Percentiles rank a stretch among this genome's conserved stretches.
Conservation (phyloP, 2,113 vertebrate species). For the Sander lucioperca region DNA sequence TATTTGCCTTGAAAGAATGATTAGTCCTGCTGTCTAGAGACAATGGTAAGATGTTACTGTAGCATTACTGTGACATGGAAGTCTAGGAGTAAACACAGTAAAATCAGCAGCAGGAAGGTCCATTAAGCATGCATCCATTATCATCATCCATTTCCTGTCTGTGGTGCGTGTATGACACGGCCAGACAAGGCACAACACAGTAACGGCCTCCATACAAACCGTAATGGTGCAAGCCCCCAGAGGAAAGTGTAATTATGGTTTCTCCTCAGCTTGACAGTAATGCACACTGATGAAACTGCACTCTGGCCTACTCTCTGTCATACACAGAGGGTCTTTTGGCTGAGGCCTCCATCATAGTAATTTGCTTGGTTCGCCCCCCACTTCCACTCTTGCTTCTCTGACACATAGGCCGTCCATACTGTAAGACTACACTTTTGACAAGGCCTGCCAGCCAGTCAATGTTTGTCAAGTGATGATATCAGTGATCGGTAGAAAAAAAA, state of each 20-base stretch:
- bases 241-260: constrained; percentile 73
- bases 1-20: constrained; percentile 18
- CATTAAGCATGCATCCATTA: constrained; percentile 80
- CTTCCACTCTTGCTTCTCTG: constrained; percentile 23
- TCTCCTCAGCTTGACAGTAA: constrained; percentile 70
- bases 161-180: constrained; percentile 57
- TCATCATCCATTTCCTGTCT: constrained; percentile 79
- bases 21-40: constrained; percentile 17
- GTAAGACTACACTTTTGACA: constrained; percentile 18
- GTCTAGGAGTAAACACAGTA: constrained; percentile 72
- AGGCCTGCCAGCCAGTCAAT: constrained; percentile 6
- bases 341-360: constrained; percentile 65
- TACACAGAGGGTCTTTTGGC: constrained; percentile 48
- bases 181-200: constrained; percentile 69
- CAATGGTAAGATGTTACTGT: constrained; percentile 20
- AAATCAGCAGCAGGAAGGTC: constrained; percentile 70
- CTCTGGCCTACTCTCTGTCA: constrained; percentile 62
- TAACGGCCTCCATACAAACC: constrained; percentile 58
- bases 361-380: constrained; percentile 30
- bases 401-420: constrained; percentile 30
- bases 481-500: neutral
- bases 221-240: constrained; percentile 75
- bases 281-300: constrained; percentile 74
- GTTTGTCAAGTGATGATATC: constrained; percentile 2
- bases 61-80: constrained; percentile 56